Evolutionary conservation across 2,888 invertebrate species (phyloP).

Genomic region (Chorisops tibialis): DNA sequence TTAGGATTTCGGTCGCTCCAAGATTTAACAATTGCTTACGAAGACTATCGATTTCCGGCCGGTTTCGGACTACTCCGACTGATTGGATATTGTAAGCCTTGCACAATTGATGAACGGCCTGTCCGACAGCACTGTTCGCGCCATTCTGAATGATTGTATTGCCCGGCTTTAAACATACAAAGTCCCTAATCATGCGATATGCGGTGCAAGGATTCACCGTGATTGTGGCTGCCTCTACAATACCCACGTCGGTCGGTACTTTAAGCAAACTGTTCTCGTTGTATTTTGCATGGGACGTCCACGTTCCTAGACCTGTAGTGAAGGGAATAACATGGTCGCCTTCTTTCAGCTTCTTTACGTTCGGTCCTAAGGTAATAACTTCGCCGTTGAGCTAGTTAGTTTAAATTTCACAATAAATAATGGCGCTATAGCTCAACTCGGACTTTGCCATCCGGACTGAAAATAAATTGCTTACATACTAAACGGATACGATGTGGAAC

Average conservation of each 20-base stretch:
- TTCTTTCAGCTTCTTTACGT: conserved; percentile 50
- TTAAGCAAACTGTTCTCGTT: conserved; percentile 60
- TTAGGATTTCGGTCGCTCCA: conserved; percentile 82
- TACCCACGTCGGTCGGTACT: conserved; percentile 68
- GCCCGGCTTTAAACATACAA: conserved; percentile 66
- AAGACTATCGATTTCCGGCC: conserved; percentile 66
- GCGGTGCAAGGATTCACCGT: conserved; percentile 96
- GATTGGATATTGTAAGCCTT: conserved; percentile 72
- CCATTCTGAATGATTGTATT: conserved; percentile 96
- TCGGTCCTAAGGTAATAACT: conserved; percentile 68
- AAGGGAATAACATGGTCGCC: conserved; percentile 86
- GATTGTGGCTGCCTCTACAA: conserved; percentile 79
- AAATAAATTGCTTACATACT: too few species aligned
- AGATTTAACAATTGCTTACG: conserved; percentile 64
- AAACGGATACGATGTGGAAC: too few species aligned
- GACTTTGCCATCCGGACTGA: too few species aligned
- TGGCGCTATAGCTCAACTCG: too few species aligned
- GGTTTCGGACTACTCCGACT: conserved; percentile 80
- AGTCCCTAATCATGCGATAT: conserved; percentile 93
- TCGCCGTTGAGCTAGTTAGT: too few species aligned
- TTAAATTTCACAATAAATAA: too few species aligned
- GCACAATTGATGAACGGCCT: conserved; percentile 88
- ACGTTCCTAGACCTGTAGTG: conserved; percentile 76
- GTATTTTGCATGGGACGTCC: conserved; percentile 72
- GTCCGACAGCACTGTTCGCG: conserved; percentile 92